A percentile compares a stretch with the other conserved stretches of the same genome.
Conservation (phyloP, 1,140 invertebrate species). For the Semibalanus balanoides region DNA sequence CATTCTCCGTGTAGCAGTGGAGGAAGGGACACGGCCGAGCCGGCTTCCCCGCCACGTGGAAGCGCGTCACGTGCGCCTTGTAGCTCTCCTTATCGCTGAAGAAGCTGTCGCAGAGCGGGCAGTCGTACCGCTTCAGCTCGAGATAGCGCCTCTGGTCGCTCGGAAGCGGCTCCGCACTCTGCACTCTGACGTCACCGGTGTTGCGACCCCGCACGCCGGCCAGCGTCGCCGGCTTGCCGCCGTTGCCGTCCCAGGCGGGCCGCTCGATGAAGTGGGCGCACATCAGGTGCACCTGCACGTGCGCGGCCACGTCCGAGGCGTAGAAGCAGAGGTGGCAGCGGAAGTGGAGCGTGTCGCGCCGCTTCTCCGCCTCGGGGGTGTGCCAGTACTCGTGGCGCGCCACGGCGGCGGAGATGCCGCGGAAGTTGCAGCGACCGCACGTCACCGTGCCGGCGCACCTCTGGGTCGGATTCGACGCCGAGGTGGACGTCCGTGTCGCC, state of each 20-base stretch:
- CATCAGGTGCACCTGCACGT: not conserved
- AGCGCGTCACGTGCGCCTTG: not conserved
- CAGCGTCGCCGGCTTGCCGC: not conserved
- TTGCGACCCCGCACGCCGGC: not conserved
- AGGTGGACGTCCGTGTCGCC: too few species aligned
- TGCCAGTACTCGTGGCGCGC: not conserved
- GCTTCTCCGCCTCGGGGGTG: not conserved
- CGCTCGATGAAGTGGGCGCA: not conserved
- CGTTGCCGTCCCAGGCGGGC: too few species aligned
- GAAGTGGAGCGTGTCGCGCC: not conserved
- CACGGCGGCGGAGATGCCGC: not conserved
- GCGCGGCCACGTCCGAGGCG: not conserved
- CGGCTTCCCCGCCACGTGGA: not conserved
- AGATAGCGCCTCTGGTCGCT: not conserved
- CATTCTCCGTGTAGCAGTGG: not conserved
- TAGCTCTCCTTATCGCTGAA: not conserved
- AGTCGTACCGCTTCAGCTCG: not conserved
- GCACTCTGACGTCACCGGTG: too few species aligned
- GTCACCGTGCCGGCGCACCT: too few species aligned
- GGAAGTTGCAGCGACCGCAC: not conserved
- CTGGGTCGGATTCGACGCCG: too few species aligned
- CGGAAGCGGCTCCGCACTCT: too few species aligned
- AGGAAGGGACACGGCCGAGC: not conserved
- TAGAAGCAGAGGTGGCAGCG: not conserved
- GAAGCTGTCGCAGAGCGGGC: not conserved